Conservation (phyloP, 2,113 vertebrate species). For the Lathamus discolor region DNA sequence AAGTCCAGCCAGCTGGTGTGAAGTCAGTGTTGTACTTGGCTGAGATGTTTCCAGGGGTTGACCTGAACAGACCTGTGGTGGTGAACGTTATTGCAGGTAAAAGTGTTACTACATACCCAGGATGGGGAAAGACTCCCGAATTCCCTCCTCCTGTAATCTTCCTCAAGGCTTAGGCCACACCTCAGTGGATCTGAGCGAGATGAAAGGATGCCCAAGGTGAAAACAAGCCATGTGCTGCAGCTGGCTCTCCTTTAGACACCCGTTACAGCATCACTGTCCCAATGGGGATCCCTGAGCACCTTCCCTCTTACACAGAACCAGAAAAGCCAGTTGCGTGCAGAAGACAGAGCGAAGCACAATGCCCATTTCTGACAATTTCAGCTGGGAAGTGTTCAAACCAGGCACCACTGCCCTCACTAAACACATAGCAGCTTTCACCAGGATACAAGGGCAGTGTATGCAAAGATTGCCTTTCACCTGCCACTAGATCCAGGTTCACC, state of each 20-base stretch:
- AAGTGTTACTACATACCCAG: neutral
- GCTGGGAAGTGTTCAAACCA: neutral
- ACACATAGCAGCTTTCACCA: neutral
- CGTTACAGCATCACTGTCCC: conserved; percentile 2
- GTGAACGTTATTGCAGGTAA: neutral
- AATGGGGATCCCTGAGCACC: neutral
- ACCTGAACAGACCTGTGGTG: conserved; percentile 52
- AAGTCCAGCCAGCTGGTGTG: conserved; percentile 61
- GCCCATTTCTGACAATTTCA: neutral
- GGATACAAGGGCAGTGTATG: neutral
- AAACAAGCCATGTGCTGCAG: neutral
- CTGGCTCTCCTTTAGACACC: neutral
- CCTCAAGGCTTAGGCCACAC: neutral
- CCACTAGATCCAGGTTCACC: neutral
- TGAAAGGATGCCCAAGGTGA: neutral
- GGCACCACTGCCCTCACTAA: neutral
- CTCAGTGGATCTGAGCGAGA: neutral
- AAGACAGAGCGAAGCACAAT: neutral
- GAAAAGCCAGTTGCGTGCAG: conserved; percentile 7
- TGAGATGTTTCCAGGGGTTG: conserved; percentile 62
- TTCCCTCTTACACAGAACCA: neutral
- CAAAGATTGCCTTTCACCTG: neutral
- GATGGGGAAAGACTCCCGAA: neutral
- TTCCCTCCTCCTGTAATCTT: neutral
- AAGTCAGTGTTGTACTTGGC: conserved; percentile 52